Base-by-base conservation (phyloP, 2,888 invertebrate genomes). In the Ellobium chinense region DNA sequence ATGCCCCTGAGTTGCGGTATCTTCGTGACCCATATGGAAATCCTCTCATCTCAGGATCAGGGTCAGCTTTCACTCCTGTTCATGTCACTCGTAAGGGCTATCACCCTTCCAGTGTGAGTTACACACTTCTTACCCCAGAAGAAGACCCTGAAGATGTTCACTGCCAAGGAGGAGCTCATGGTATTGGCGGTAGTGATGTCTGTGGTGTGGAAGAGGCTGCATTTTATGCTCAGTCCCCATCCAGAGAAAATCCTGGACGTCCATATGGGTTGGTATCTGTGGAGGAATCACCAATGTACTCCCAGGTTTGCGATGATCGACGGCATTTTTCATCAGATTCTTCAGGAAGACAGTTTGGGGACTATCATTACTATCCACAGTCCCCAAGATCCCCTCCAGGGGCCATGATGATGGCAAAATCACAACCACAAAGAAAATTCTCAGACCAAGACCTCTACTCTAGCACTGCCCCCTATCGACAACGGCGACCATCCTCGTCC, bases 371-470 rank as follows among this genome's bases (percentile, higher is more conserved):
- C 36, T 58, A 60, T 12, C 62, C 46, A 31, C 74, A 63, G 24
- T 37, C 63, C 5, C 56, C 66, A 27, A n/a, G 34, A 18, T 24
- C 65, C 5, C 9, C 56, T 56, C 39, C 58, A 60, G 62, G 14
- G 37, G 34, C 58, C 5, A 31, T 66, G 36, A 34, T 66, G 76
- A 36, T 60, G 56, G n/a, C 29, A 21, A 65, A 27, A 31, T 31
- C 75, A 24, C 46, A 56, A 1, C 62, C 58, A 3, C 80, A 75
- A 31, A 27, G 83, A n/a, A 83, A 83, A 62, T 83, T 73, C 54
- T 83, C 85, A 21, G 85, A 85, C 66, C 82, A 81, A 63, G 85
- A 85, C 36, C 62, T 84, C 39, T 84, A 84, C 63, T 73, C 75
- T 62, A 82, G 82, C 39, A 81, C 85, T 14, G 76, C 78, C 3